Conservation (phyloP, 2,888 invertebrate species). For the Noctua comes region DNA sequence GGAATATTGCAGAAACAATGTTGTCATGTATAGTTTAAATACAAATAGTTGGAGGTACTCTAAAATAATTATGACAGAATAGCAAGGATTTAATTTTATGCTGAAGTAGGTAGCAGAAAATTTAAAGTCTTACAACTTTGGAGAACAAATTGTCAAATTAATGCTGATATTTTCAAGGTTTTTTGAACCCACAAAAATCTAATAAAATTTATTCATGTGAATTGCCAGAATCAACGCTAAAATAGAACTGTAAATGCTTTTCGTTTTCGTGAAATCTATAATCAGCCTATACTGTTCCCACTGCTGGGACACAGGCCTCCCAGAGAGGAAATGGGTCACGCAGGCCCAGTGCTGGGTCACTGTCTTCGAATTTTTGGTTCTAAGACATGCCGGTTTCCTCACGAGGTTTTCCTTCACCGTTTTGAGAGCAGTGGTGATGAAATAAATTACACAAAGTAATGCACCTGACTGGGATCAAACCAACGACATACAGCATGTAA, state of each 20-base stretch:
- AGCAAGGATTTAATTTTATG: not conserved
- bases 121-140: not conserved
- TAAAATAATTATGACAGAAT: not conserved
- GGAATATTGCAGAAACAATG: not conserved
- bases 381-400: no score
- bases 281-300: no score
- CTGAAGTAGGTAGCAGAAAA: not conserved
- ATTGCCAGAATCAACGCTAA: not conserved
- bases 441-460: no score
- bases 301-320: no score
- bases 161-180: not conserved
- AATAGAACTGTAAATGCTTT: not conserved
- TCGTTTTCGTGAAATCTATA: not conserved
- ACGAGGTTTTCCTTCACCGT: no score
- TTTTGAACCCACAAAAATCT: not conserved
- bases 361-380: no score
- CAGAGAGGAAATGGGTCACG: no score
- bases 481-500: no score
- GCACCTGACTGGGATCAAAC: no score
- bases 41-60: not conserved
- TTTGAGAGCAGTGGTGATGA: no score
- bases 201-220: not conserved
- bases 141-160: not conserved
- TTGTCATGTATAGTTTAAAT: not conserved
- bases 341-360: no score